Evolutionary conservation across 2,888 invertebrate genomes (phyloP).

Genomic region (Acleris holmiana): DNA sequence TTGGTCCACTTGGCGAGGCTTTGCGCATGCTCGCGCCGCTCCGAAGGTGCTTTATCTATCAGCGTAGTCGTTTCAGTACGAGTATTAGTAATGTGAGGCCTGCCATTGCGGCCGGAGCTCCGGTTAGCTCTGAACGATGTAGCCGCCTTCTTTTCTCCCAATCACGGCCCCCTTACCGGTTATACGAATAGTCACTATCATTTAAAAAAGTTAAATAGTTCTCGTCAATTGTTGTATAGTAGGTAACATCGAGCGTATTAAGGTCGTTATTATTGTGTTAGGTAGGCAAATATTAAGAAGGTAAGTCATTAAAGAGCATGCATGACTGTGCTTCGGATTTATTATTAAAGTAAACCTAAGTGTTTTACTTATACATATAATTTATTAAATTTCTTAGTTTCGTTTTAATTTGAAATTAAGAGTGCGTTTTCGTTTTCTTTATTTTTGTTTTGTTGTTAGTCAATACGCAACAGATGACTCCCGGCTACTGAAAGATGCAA

Average conservation of each 20-base stretch:
- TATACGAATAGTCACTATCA: slow-evolving; percentile 51
- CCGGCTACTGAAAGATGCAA: background rate
- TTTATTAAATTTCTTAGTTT: background rate
- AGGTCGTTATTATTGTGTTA: slow-evolving; percentile 55
- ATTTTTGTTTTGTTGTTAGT: slow-evolving; percentile 26
- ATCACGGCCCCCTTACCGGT: slow-evolving; percentile 49
- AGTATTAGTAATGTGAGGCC: slow-evolving; percentile 72
- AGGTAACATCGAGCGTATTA: slow-evolving; percentile 57
- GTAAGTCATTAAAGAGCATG: slow-evolving; percentile 45
- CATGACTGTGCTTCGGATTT: slow-evolving; percentile 43
- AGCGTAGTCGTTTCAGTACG: slow-evolving; percentile 60
- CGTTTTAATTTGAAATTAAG: background rate
- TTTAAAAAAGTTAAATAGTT: slow-evolving; percentile 52
- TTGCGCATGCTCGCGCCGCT: slow-evolving; percentile 68
- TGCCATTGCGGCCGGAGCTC: slow-evolving; percentile 63
- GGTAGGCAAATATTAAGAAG: slow-evolving; percentile 51
- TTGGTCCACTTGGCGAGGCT: slow-evolving; percentile 68
- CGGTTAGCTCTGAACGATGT: slow-evolving; percentile 65
- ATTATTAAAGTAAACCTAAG: slow-evolving; percentile 9
- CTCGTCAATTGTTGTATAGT: slow-evolving; percentile 75
- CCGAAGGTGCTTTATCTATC: slow-evolving; percentile 54
- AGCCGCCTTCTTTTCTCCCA: slow-evolving; percentile 47
- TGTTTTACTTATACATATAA: background rate
- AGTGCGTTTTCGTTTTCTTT: slow-evolving; percentile 1
- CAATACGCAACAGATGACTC: slow-evolving; percentile 33